A percentile compares a stretch with the other conserved stretches of the same genome.
These are phyloP conservation scores for Agrypnus murinus DNA, from an alignment of 2,888 invertebrate species.

Conservation along the genomic window DNA sequence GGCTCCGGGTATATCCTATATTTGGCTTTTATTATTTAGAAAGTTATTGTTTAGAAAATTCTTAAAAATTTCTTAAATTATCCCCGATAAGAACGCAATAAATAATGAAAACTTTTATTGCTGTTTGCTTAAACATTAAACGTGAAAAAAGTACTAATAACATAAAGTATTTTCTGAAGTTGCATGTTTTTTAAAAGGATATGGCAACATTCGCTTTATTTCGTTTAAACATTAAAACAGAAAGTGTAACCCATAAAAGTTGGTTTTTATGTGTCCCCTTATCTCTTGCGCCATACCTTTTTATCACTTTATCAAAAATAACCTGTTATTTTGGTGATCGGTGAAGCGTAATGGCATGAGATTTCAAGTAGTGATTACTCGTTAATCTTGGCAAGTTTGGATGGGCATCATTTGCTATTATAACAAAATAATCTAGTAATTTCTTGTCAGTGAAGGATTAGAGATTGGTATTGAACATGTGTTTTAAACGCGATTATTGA, in stretches of 20 bases:
- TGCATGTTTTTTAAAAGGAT: too few relatives aligned
- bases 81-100: too few relatives aligned
- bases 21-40: too few relatives aligned
- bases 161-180: too few relatives aligned
- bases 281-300: not conserved
- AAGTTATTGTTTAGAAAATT: too few relatives aligned
- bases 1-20: too few relatives aligned
- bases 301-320: slow-evolving; percentile 2
- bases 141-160: too few relatives aligned
- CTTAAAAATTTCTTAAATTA: too few relatives aligned
- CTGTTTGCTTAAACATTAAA: too few relatives aligned
- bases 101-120: too few relatives aligned
- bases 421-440: slow-evolving; percentile 40
- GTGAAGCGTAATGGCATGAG: slow-evolving; percentile 3
- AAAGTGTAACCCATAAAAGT: not conserved
- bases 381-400: slow-evolving; percentile 1
- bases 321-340: slow-evolving; percentile 1
- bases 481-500: slow-evolving; percentile 34
- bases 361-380: slow-evolving; percentile 2
- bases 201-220: not conserved
- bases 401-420: not conserved
- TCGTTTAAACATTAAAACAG: not conserved
- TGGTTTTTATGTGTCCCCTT: not conserved
- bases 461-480: slow-evolving; percentile 33
- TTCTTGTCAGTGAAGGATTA: slow-evolving; percentile 36